Conservation (phyloP, 2,888 invertebrate genomes). For the Ichneumon xanthorius region DNA sequence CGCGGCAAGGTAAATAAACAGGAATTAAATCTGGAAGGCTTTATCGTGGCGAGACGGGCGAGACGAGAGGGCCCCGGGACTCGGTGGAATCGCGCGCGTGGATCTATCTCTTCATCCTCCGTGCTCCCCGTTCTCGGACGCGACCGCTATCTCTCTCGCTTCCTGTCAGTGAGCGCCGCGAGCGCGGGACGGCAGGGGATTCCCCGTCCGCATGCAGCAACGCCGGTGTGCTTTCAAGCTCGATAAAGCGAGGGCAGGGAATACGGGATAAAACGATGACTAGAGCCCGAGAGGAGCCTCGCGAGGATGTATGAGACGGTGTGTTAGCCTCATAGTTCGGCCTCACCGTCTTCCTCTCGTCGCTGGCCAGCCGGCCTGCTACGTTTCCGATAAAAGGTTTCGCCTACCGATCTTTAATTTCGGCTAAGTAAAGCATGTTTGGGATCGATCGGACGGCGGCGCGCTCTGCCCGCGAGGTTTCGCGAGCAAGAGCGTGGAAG, state of each 20-base stretch:
- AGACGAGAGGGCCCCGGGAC: slow-evolving; percentile 40
- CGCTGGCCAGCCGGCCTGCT: slow-evolving; percentile 39
- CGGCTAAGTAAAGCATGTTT: slow-evolving; percentile 71
- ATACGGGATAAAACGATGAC: slow-evolving; percentile 40
- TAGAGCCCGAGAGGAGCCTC: slow-evolving; percentile 8
- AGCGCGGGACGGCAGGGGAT: neutral
- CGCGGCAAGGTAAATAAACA: slow-evolving; percentile 83
- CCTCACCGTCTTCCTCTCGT: slow-evolving; percentile 3
- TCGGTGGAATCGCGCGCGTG: slow-evolving; percentile 59
- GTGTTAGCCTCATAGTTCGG: slow-evolving; percentile 30
- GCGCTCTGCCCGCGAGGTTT: neutral
- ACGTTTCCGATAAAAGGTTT: slow-evolving; percentile 65
- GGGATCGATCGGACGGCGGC: slow-evolving; percentile 65
- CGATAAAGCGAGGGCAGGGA: slow-evolving; percentile 52
- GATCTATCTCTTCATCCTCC: slow-evolving; percentile 52
- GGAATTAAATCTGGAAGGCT: slow-evolving; percentile 83
- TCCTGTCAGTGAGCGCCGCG: slow-evolving; percentile 49
- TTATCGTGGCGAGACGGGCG: slow-evolving; percentile 73
- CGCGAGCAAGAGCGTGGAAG: neutral
- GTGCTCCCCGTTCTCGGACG: slow-evolving; percentile 7
- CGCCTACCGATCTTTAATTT: slow-evolving; percentile 74
- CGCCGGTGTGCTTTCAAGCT: slow-evolving; percentile 67
- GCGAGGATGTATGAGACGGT: slow-evolving; percentile 33
- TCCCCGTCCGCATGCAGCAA: slow-evolving; percentile 57
- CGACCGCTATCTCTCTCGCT: slow-evolving; percentile 50